Percentiles rank a stretch among this genome's conserved stretches.
Conservation (phyloP, 2,113 vertebrate species). For the Andinoacara biseriatus region DNA sequence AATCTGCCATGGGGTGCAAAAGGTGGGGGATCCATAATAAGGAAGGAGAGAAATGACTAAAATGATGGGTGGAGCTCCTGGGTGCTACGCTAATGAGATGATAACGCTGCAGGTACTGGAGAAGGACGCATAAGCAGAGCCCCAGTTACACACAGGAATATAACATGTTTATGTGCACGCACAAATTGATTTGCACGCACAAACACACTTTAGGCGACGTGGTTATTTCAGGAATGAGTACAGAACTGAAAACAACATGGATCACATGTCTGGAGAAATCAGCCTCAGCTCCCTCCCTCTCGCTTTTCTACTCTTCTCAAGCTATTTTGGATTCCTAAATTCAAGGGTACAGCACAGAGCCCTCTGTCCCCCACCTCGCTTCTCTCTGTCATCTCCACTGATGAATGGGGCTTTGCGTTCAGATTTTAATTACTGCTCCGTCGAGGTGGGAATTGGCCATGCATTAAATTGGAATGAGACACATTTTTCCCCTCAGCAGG, state of each 20-base stretch:
- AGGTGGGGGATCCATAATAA: conserved; percentile 59
- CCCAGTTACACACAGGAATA: conserved; percentile 7
- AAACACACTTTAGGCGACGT: neutral
- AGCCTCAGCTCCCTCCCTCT: conserved; percentile 19
- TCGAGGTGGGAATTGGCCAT: conserved; percentile 79
- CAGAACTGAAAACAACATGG: conserved; percentile 12
- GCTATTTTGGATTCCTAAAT: conserved; percentile 54
- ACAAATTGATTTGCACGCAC: neutral
- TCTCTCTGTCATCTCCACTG: conserved; percentile 69
- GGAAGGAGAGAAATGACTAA: conserved; percentile 45
- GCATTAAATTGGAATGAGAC: conserved; percentile 84
- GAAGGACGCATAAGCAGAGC: neutral
- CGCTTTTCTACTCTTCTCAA: neutral
- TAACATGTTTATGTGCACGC: neutral
- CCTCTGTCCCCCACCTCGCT: conserved; percentile 32
- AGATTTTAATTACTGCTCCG: conserved; percentile 82
- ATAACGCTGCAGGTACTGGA: conserved; percentile 42
- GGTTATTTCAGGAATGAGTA: neutral
- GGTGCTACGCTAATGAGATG: conserved; percentile 42
- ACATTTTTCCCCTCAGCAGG: conserved; percentile 76
- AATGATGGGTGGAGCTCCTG: conserved; percentile 36
- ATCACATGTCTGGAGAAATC: conserved; percentile 36
- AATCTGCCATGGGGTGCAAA: conserved; percentile 59
- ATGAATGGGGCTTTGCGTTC: conserved; percentile 78
- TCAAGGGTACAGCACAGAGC: conserved; percentile 54